Evolutionary conservation across 2,797 vertebrate genomes (phyloP), one percentile per base, ranked within the genome.

Genomic region (Naso thynnoides): DNA sequence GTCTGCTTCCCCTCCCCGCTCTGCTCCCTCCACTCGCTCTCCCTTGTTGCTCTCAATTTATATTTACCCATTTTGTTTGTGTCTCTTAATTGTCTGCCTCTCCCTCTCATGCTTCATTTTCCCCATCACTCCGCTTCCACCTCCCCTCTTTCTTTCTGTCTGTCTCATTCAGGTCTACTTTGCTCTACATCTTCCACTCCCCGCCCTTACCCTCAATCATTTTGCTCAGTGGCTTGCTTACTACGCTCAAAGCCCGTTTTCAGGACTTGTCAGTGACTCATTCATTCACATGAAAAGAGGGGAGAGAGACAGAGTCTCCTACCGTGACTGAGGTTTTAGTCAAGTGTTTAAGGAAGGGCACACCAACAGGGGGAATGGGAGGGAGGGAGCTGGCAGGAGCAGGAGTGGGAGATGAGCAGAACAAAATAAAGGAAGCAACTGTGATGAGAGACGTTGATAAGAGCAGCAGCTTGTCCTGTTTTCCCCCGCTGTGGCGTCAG

Each of bases 391-490:
- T 67, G 76, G 57, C 68, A 75, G 74, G 55, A 69, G 58, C 65
- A 47, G 41, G 58, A 61, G 59, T 49, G 52, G 55, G 68, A 69
- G 65, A 77, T 50, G 52, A 78, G 49, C 45, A 66, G 60, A 75
- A 26, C 50, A 63, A 49, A 72, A 56, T 39, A 18, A 73, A 7
- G 50, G 63, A 68, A 58, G 60, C 68, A 23, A 49, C 69, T 72
- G 65, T 68, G 74, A 83, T 83, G 41, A 82, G 70, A 83, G 71
- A 70, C 0, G 6, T 21, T 38, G 70, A 86, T 81, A 78, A 85
- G 75, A 77, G 42, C 52, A 14, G 50, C 10, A 0, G n/a, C 38
- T 26, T 73, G 73, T 79, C 50, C 44, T 44, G 57, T 81, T 73
- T 42, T 68, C 36, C 61, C 65, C 78, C 2, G 50, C 80, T 66